phyloP scores from a whole-genome alignment of 2,888 invertebrate genomes.

The Cryptocheilus praepositus region DNA sequence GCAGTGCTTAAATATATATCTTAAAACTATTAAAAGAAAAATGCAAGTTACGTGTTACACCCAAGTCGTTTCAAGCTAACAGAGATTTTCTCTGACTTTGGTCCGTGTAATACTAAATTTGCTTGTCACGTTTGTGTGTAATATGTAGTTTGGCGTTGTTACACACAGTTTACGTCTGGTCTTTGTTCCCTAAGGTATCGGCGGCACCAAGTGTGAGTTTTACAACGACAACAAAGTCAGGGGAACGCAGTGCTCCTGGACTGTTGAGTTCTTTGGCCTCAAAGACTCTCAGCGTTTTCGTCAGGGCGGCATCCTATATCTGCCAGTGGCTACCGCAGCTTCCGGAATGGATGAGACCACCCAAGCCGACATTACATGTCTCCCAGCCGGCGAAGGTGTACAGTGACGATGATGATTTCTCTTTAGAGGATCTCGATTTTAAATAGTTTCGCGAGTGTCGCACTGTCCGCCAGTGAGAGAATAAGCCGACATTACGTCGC shows the following conservation, averaged over 20 bases:
- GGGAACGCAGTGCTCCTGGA: background rate
- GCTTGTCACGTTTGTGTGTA: no score
- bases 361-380: slow-evolving; percentile 12
- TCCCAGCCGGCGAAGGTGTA: no score
- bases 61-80: no score
- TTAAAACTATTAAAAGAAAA: no score
- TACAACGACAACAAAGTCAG: background rate
- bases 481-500: no score
- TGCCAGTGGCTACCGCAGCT: slow-evolving; percentile 40
- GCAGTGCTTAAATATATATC: no score
- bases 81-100: no score
- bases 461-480: no score
- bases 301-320: slow-evolving; percentile 38
- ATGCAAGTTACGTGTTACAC: no score
- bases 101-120: no score
- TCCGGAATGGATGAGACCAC: slow-evolving; percentile 30
- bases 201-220: background rate
- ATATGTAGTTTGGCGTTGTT: no score
- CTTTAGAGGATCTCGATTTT: slow-evolving; percentile 31
- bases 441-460: slow-evolving; percentile 3
- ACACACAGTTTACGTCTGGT: no score
- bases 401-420: slow-evolving; percentile 15
- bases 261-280: slow-evolving; percentile 38
- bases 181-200: background rate
- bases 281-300: slow-evolving; percentile 37